These are phyloP conservation scores for Myiotriccus ornatus DNA, from an alignment of 2,797 vertebrate genomes.

Conservation along the genomic window DNA sequence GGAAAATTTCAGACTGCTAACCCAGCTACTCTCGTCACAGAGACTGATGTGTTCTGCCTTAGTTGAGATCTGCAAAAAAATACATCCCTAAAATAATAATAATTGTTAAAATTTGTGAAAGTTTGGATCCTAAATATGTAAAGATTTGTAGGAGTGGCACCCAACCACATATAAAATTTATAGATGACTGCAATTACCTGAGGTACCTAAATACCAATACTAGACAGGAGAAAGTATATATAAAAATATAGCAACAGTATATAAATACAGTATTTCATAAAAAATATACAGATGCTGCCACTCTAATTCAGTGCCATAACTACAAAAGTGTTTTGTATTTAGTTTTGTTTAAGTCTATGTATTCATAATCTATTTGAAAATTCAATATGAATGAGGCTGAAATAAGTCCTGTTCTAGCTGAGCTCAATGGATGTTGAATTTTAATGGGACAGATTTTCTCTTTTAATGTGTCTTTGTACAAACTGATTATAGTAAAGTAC, in stretches of 20 bases:
- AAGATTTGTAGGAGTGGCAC: background rate
- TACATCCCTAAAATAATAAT: background rate
- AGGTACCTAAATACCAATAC: background rate
- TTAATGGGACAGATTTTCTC: constrained; percentile 60
- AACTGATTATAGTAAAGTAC: constrained; percentile 56
- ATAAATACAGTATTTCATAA: constrained; percentile 7
- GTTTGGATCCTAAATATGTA: background rate
- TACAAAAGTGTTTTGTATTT: constrained; percentile 31
- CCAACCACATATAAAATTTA: constrained; percentile 17
- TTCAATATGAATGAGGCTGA: constrained; percentile 22
- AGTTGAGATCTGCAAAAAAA: background rate
- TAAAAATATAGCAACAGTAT: constrained; percentile 41
- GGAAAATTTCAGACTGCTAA: background rate
- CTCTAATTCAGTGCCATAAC: constrained; percentile 13
- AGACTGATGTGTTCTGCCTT: background rate
- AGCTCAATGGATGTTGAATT: constrained; percentile 59
- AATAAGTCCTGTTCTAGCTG: constrained; percentile 48
- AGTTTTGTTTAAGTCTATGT: constrained; percentile 11
- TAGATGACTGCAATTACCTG: constrained; percentile 20
- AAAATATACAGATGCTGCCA: constrained; percentile 23
- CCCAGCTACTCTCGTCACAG: background rate
- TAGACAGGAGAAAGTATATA: background rate
- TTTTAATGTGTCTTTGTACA: constrained; percentile 62
- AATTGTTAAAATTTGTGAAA: background rate
- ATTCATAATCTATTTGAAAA: constrained; percentile 54